Conservation (phyloP, 2,888 invertebrate species). For the Macrosiphum euphorbiae region DNA sequence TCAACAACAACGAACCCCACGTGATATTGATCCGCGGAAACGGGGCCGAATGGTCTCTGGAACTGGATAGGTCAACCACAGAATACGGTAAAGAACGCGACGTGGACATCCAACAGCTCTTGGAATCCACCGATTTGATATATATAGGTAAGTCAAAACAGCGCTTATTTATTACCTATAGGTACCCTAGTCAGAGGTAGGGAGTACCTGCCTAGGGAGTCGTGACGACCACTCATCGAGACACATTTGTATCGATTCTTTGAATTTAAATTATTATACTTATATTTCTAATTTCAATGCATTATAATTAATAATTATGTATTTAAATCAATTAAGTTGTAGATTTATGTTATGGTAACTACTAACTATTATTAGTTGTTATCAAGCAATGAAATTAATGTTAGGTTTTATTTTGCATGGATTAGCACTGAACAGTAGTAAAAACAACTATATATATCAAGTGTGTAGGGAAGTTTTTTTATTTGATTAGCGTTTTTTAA, state of each 20-base stretch:
- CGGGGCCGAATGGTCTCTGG: constrained; percentile 77
- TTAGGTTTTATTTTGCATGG: too few species aligned
- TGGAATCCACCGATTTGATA: constrained; percentile 86
- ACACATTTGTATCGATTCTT: not conserved
- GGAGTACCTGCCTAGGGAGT: not conserved
- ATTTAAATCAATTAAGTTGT: not conserved
- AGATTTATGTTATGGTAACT: not conserved
- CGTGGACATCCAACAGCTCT: constrained; percentile 75
- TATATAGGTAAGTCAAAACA: constrained; percentile 78
- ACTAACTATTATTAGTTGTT: not conserved
- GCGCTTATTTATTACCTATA: not conserved
- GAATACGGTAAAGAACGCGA: constrained; percentile 74
- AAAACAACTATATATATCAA: too few species aligned
- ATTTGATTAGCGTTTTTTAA: not conserved
- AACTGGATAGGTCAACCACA: constrained; percentile 78
- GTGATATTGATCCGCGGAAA: constrained; percentile 79
- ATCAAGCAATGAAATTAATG: not conserved
- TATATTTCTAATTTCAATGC: not conserved
- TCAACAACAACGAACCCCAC: constrained; percentile 87
- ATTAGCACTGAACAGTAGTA: too few species aligned
- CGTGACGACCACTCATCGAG: not conserved
- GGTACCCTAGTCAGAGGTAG: not conserved
- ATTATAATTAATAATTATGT: not conserved
- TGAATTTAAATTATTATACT: too few species aligned
- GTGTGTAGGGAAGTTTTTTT: not conserved